Base-by-base conservation (phyloP, 1,140 invertebrate species). In the Pachypsylla venusta region DNA sequence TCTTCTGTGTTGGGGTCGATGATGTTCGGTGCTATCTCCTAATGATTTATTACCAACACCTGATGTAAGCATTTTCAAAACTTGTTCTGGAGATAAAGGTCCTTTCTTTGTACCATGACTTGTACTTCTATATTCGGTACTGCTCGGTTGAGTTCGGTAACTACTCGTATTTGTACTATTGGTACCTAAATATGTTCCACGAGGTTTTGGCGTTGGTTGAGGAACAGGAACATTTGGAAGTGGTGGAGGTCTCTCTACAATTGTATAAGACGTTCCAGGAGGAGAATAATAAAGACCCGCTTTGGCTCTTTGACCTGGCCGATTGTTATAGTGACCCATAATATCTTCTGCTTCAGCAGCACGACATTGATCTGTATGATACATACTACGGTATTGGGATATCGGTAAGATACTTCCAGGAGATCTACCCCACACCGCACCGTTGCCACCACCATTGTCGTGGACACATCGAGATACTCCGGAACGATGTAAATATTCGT, bases 261-360 rank as follows among this genome's bases (percentile, higher is more conserved):
- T 88, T 64, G 85, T 89, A 72, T 89, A 89, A 42, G 84, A 87
- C 59, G 85, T 88, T 53, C 85, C 76, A 20, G 76, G 76, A n/a
- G 76, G 76, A 40, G 76, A 77, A 67, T 77, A 77, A 64, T 77
- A 78, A 2, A 67, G 59, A 16, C 68, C 69, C 7, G 67, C 62
- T 39, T 66, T 62, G 10, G 64, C 63, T 14, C 64, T 53, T 10
- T 58, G 55, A 25, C 71, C 72, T 48, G 70, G 67, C 19, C 71
- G 69, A 25, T 69, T 66, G 10, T 64, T 62, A 30, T 62, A 60
- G 28, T 64, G 56, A 14, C 69, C 68, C 58, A 75, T 74, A 35
- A 75, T 68, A 63, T 77, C 75, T 63, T 77, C 75, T 2, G 75
- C 74, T 53, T 77, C 75, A 12, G 66, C 66, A 2, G 66, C 63